These are phyloP conservation scores for Drosophila nebulosa DNA, from an alignment of 1,140 invertebrate species.

Conservation along the genomic window DNA sequence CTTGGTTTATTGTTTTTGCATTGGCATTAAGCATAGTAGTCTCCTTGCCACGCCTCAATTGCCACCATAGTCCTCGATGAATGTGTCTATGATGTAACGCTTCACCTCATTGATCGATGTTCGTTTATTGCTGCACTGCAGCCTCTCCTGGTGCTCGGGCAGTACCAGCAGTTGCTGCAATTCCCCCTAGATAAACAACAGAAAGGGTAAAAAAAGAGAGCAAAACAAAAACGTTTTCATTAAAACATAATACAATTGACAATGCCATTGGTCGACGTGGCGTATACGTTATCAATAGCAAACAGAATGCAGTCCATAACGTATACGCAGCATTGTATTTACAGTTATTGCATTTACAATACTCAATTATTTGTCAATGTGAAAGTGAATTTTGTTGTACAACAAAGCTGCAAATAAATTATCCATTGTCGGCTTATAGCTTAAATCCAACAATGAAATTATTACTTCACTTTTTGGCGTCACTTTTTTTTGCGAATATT, in stretches of 20 bases:
- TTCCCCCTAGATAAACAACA: slow-evolving; percentile 52
- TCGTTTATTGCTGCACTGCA: slow-evolving; percentile 73
- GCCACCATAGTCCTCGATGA: slow-evolving; percentile 75
- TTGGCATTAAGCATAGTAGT: background rate
- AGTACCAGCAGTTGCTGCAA: slow-evolving; percentile 73
- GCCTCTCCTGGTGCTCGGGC: slow-evolving; percentile 73
- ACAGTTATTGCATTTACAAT: background rate
- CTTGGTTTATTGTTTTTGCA: slow-evolving; percentile 12
- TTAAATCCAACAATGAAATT: background rate
- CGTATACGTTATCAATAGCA: slow-evolving; percentile 51
- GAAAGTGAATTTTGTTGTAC: background rate
- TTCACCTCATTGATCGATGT: slow-evolving; percentile 80
- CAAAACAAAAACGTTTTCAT: slow-evolving; percentile 23
- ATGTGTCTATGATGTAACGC: slow-evolving; percentile 80
- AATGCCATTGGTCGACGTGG: slow-evolving; percentile 17
- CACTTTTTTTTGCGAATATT: too few relatives aligned
- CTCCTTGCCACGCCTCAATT: slow-evolving; percentile 44
- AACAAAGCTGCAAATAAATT: too few relatives aligned
- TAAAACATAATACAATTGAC: slow-evolving; percentile 34
- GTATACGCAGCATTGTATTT: slow-evolving; percentile 1
- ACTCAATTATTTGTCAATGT: background rate
- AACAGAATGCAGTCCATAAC: slow-evolving; percentile 11
- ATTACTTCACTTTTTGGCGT: too few relatives aligned
- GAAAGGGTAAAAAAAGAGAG: background rate
- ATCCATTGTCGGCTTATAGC: too few relatives aligned